These are phyloP conservation scores for Oligia latruncula DNA, from an alignment of 2,888 invertebrate species.

Conservation along the genomic window DNA sequence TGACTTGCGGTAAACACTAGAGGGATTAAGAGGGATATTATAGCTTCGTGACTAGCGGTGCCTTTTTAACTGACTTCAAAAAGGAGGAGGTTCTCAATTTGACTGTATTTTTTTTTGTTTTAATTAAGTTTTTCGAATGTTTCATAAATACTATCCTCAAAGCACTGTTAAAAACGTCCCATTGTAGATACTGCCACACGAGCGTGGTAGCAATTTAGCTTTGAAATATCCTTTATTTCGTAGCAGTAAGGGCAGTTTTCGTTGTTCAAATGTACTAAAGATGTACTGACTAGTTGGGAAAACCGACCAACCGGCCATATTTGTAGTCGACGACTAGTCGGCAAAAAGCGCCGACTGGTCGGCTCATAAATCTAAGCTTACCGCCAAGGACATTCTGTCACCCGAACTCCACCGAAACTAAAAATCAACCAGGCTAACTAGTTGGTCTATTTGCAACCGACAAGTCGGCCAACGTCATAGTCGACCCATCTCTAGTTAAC, in stretches of 20 bases:
- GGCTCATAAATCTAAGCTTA: background rate
- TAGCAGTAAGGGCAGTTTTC: background rate
- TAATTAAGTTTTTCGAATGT: no score
- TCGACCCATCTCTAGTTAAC: background rate
- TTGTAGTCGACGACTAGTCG: no score
- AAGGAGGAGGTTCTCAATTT: no score
- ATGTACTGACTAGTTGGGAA: background rate
- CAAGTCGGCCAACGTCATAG: background rate
- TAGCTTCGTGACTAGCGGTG: constrained; percentile 4
- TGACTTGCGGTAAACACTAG: no score
- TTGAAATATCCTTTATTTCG: background rate
- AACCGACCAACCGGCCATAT: no score
- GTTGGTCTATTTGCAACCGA: background rate
- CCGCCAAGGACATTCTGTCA: background rate
- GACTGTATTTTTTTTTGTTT: no score
- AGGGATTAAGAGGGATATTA: constrained; percentile 24
- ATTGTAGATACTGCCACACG: no score
- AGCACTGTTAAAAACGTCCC: no score
- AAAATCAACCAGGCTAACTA: background rate
- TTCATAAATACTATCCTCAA: no score
- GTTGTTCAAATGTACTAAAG: background rate
- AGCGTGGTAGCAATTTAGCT: no score
- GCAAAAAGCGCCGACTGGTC: no score
- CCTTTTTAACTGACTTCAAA: background rate
- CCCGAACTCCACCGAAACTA: background rate